Evolutionary conservation across 2,113 vertebrate genomes (phyloP), one percentile per base, ranked within the genome.

Genomic region (Prunella himalayana): DNA sequence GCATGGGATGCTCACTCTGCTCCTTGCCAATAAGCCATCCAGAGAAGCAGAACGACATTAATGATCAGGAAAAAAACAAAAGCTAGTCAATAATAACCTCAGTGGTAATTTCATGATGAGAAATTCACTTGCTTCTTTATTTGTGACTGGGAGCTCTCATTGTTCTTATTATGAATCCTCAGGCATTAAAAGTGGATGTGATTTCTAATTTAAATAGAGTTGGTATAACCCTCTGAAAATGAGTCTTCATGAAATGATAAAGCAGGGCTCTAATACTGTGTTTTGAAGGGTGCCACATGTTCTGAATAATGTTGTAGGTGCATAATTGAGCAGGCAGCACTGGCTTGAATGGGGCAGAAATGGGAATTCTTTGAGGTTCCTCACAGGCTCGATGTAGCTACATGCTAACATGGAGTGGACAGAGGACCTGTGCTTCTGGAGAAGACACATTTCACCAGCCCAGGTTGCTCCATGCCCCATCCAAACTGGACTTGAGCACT

Each of bases 41-140:
- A 85, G 47, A 89, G 92, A 87, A 92, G 80, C 82, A 95, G 89
- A 94, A 92, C 64, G 21, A 80, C 91, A 94, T 93, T 92, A 94
- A 86, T 79, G 94, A 93, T 87, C 37, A 81, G 42, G 30, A 79
- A 42, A 91, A 82, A 96, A 96, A 86, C 50, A 96, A 95, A 95
- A 91, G 42, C 63, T 72, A 83, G 83, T 97, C 88, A 82, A 70
- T 93, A 93, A 93, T 50, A 92, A 85, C 88, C 65, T 96, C 65
- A 33, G 79, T 20, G 66, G 86, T 72, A 94, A 97, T 95, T 97
- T 94, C 77, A 82, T 35, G 28, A 94, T 81, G 85, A 86, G 80
- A 95, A 89, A 93, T 78, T 90, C 81, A 79, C 53, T 92, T 2
- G 0, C 2, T 2, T 82, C 88, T 44, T 93, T 63, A 78, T 95